phyloP scores from a whole-genome alignment of 2,113 vertebrate genomes.

The Hippocampus mohnikei region DNA sequence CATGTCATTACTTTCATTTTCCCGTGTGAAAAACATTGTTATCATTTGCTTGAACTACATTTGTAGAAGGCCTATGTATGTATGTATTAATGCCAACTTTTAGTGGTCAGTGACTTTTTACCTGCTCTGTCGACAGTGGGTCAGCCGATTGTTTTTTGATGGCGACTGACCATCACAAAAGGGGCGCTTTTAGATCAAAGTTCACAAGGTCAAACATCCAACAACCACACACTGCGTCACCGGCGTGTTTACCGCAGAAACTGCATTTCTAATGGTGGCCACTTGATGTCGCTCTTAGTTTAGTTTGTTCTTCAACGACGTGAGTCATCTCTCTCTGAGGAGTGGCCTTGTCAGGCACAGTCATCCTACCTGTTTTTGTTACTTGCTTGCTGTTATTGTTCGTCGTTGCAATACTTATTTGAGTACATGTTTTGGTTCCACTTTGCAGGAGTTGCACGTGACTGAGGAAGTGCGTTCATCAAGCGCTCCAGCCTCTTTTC shows the following conservation, averaged over 20 bases:
- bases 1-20: no score
- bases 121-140: no score
- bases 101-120: no score
- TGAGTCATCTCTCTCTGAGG: constrained; percentile 13
- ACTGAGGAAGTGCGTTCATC: neutral
- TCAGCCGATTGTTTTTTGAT: no score
- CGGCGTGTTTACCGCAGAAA: neutral
- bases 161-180: no score
- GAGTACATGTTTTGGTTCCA: neutral
- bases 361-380: constrained; percentile 32
- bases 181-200: no score
- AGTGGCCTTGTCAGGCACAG: constrained; percentile 8
- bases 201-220: no score
- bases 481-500: neutral
- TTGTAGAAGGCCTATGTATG: no score
- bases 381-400: neutral
- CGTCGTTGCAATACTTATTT: neutral
- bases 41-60: no score
- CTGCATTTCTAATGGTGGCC: constrained; percentile 11
- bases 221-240: no score
- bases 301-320: constrained; percentile 5
- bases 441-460: neutral
- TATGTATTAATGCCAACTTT: no score
- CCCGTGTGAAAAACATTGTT: no score
- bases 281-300: constrained; percentile 49